Percentiles rank a stretch among this genome's conserved stretches.
These are phyloP conservation scores for Trogon melanurus DNA, from an alignment of 2,113 vertebrate genomes.

Conservation along the genomic window DNA sequence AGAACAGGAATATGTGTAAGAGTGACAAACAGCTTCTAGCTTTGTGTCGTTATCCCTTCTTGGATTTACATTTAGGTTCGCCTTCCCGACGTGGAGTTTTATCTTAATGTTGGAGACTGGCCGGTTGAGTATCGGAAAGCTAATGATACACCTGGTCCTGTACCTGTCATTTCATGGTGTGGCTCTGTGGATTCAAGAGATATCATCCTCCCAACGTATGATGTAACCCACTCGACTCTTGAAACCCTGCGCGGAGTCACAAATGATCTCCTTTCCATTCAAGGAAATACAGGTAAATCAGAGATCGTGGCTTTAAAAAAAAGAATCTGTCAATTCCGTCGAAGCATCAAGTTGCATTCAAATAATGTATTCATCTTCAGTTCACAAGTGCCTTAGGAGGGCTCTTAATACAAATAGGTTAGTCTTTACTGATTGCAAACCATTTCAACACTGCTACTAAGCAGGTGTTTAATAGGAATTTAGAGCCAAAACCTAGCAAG, in stretches of 20 bases:
- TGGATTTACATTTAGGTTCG: conserved; percentile 74
- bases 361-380: neutral
- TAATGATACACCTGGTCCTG: conserved; percentile 78
- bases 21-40: neutral
- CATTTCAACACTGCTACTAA: neutral
- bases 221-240: conserved; percentile 91
- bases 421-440: neutral
- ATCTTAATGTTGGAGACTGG: conserved; percentile 94
- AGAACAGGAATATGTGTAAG: neutral
- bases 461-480: neutral
- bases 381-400: neutral
- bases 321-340: neutral
- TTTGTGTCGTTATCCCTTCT: neutral
- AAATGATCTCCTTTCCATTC: conserved; percentile 92
- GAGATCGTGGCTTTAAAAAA: neutral
- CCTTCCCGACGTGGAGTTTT: conserved; percentile 90
- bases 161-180: conserved; percentile 93
- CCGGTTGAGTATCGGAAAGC: conserved; percentile 83
- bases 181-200: conserved; percentile 89
- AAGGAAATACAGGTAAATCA: conserved; percentile 89
- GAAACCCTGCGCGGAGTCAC: conserved; percentile 91
- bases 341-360: neutral
- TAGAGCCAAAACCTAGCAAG: neutral
- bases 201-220: conserved; percentile 90
- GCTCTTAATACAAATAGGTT: neutral